Conservation (phyloP, 1,140 invertebrate species). For the Drosophila subpulchrella region DNA sequence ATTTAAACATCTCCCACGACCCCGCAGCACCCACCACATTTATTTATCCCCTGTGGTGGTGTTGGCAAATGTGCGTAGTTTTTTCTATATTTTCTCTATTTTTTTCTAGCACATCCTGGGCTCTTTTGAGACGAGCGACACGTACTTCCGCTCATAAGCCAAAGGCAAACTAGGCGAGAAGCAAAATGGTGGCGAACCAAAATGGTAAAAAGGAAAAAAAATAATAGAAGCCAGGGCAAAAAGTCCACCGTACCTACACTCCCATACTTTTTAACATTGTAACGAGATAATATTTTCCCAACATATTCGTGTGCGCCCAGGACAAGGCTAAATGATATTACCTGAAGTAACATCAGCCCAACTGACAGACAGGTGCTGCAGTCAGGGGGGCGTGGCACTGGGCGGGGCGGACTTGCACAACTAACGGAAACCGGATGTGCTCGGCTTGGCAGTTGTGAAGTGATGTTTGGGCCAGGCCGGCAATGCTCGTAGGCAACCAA, state of each 20-base stretch:
- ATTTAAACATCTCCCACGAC: conserved; percentile 66
- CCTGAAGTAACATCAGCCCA: conserved; percentile 79
- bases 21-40: conserved; percentile 4
- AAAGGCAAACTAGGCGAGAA: conserved; percentile 66
- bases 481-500: conserved; percentile 28
- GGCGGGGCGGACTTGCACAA: conserved; percentile 45
- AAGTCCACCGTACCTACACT: not conserved
- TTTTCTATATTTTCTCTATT: conserved; percentile 16
- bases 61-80: conserved; percentile 56
- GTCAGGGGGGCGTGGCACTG: not conserved
- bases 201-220: conserved; percentile 29
- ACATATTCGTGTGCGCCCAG: conserved; percentile 60
- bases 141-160: conserved; percentile 76
- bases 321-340: conserved; percentile 79
- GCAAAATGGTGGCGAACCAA: conserved; percentile 42
- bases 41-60: conserved; percentile 54
- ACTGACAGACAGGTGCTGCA: conserved; percentile 65
- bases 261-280: conserved; percentile 56
- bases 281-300: conserved; percentile 82
- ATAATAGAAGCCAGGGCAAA: not conserved
- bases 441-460: conserved; percentile 80
- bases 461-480: conserved; percentile 71
- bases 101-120: conserved; percentile 13
- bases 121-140: conserved; percentile 56
- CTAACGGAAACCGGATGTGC: conserved; percentile 81